Base-by-base conservation (phyloP, 1,140 invertebrate genomes). In the Eurosta solidaginis region DNA sequence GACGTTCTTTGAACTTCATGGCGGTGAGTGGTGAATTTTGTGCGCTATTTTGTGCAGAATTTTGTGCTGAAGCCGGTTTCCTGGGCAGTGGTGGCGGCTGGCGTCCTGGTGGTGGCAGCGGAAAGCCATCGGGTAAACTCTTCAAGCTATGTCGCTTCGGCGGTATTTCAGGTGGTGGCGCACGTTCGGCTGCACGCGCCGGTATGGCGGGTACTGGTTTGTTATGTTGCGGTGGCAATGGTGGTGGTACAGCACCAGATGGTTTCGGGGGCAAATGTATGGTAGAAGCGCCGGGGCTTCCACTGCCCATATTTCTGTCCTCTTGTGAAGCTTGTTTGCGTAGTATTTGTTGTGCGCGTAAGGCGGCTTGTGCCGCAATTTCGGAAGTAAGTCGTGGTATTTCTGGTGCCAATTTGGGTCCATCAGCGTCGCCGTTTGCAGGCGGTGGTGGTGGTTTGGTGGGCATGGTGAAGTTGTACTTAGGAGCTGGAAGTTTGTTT, bases 141-240 rank as follows among this genome's bases (percentile, higher is more conserved):
- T 88, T 88, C 0, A 88, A 76, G 42, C 86, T 88, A 20, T 85
- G 82, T 0, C 87, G 84, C 63, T 88, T 88, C 5, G 87, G 87
- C 14, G 87, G 87, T 77, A 88, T 88, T 77, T 88, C 87, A 0
- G 87, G 87, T 25, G 87, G 85, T 14, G 82, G 82, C 0, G 82
- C 54, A 3, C 85, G 81, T 27, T 85, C 85, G 75, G 85, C 78
- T 6, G 84, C 83, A 25, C 87, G 81, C 14, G 85, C 85, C n/a
- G 87, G 87, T 47, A 88, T 86, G 3, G 85, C 85, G 7, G 87
- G 87, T 54, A 87, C 86, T 33, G 85, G 85, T 68, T 78, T 79
- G 29, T 80, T 77, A 0, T 85, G 84, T 27, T 82, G 80, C 12
- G 83, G 85, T 14, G 85, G 84, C 77, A 85, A 44, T 12, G 85